Percentiles rank a stretch among this genome's conserved stretches.
phyloP scores from a whole-genome alignment of 2,888 invertebrate species.

The Apantesis nais region DNA sequence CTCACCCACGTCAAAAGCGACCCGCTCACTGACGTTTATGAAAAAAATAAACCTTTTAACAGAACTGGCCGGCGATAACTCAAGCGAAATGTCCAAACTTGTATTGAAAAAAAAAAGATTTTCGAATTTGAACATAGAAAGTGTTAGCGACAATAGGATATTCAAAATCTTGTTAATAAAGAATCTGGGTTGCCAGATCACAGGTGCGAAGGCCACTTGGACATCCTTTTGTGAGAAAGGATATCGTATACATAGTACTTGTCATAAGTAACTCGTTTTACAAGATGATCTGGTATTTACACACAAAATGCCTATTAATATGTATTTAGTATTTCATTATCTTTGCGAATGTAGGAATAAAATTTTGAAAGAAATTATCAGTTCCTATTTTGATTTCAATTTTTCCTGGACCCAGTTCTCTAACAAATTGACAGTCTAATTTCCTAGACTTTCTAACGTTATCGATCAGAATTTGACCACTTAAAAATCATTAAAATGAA shows the following conservation, averaged over 20 bases:
- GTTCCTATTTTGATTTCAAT: background rate
- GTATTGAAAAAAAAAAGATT: slow-evolving; percentile 63
- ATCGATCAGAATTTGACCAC: background rate
- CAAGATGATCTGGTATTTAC: background rate
- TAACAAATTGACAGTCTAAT: background rate
- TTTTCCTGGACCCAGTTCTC: background rate
- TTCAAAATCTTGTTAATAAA: slow-evolving; percentile 85
- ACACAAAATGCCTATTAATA: background rate
- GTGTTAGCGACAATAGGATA: slow-evolving; percentile 85
- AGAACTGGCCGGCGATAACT: slow-evolving; percentile 83
- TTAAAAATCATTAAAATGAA: slow-evolving; percentile 19
- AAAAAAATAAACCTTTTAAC: slow-evolving; percentile 82
- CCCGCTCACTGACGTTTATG: slow-evolving; percentile 76
- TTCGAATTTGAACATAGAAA: slow-evolving; percentile 80
- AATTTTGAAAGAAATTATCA: background rate
- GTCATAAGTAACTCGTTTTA: slow-evolving; percentile 10
- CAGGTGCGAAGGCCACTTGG: slow-evolving; percentile 36
- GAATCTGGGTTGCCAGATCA: slow-evolving; percentile 58
- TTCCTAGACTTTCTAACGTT: background rate
- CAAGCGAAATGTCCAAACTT: slow-evolving; percentile 85
- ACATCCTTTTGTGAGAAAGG: slow-evolving; percentile 5
- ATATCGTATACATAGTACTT: background rate
- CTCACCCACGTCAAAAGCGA: slow-evolving; percentile 83
- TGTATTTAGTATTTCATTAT: background rate
- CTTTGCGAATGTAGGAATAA: background rate